Conservation (phyloP, 2,888 invertebrate genomes). For the Proisotoma minuta region DNA sequence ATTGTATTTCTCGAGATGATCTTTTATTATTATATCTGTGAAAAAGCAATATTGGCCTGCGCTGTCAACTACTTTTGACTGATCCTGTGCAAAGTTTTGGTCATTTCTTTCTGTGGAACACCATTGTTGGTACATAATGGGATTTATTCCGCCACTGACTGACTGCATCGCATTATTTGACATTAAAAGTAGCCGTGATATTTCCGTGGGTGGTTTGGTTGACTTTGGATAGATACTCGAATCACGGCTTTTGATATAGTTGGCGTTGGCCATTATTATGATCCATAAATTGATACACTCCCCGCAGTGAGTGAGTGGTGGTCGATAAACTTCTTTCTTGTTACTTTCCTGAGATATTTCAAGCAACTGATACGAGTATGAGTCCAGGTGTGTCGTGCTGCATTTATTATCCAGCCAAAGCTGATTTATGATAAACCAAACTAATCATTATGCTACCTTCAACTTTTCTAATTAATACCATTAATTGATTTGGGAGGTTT, state of each 20-base stretch:
- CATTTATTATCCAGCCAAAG: neutral
- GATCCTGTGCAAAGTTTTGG: too few species aligned
- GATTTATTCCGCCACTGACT: too few species aligned
- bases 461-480: constrained; percentile 18
- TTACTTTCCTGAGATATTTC: too few species aligned
- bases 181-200: neutral
- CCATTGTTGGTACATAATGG: too few species aligned
- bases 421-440: constrained; percentile 10
- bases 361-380: too few species aligned
- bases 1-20: neutral
- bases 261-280: constrained; percentile 14
- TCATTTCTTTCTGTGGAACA: too few species aligned
- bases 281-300: constrained; percentile 20
- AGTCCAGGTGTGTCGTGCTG: neutral
- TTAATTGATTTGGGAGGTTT: constrained; percentile 15
- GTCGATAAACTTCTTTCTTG: too few species aligned
- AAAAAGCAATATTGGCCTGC: too few species aligned
- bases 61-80: too few species aligned
- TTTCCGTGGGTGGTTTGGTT: neutral
- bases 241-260: neutral
- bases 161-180: too few species aligned
- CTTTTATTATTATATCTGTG: neutral
- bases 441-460: constrained; percentile 7
- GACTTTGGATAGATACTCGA: neutral
- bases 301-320: constrained; percentile 19